A percentile compares a stretch with the other conserved stretches of the same genome.
Evolutionary conservation across 2,888 invertebrate genomes (phyloP).

Genomic region (Crossocerus cetratus): DNA sequence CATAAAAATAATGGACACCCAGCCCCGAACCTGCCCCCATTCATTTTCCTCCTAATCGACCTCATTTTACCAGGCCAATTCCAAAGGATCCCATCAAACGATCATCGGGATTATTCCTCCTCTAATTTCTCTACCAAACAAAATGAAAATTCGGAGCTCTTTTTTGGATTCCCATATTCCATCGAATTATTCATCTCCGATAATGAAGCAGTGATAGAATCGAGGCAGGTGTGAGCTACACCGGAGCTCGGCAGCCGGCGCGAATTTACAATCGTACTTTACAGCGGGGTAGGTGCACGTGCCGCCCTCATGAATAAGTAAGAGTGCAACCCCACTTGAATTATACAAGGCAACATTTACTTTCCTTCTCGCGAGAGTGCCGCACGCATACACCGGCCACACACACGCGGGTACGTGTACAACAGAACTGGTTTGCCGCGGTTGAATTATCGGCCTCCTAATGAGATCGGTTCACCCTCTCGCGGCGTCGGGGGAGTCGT

Average conservation of each 20-base stretch:
- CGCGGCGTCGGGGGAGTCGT: constrained; percentile 17
- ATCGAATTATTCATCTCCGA: constrained; percentile 35
- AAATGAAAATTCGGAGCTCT: constrained; percentile 50
- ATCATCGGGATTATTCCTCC: background rate
- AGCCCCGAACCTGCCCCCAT: background rate
- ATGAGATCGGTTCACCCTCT: constrained; percentile 42
- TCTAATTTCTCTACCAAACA: too few relatives aligned
- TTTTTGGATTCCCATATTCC: constrained; percentile 45
- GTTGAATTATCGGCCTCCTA: constrained; percentile 40
- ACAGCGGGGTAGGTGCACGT: constrained; percentile 9
- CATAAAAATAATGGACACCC: constrained; percentile 35
- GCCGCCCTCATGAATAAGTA: constrained; percentile 49
- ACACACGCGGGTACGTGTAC: too few relatives aligned
- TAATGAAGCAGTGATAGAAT: too few relatives aligned
- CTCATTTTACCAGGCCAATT: too few relatives aligned
- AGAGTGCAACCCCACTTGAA: constrained; percentile 30
- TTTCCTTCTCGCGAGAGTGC: constrained; percentile 30
- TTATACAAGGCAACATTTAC: constrained; percentile 44
- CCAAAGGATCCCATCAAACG: too few relatives aligned
- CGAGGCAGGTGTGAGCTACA: too few relatives aligned
- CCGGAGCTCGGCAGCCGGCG: too few relatives aligned
- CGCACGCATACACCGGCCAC: constrained; percentile 12
- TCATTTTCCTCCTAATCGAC: too few relatives aligned
- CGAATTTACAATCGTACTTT: background rate
- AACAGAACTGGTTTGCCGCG: too few relatives aligned